phyloP scores from a whole-genome alignment of 2,113 vertebrate species.

The Bettongia penicillata region DNA sequence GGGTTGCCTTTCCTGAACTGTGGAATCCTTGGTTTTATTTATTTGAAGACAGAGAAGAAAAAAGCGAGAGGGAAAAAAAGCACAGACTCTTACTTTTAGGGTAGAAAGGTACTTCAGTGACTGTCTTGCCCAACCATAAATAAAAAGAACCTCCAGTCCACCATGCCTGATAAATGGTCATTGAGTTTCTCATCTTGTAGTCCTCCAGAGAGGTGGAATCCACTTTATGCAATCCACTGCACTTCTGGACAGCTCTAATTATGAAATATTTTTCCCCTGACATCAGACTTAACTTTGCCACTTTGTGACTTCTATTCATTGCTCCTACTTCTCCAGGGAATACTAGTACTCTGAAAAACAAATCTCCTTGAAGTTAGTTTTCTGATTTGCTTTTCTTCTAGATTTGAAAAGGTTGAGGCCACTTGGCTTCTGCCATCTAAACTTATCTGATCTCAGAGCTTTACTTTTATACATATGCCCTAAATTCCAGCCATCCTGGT shows the following conservation, averaged over 20 bases:
- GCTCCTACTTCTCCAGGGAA: background rate
- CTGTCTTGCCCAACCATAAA: background rate
- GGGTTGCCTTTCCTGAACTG: background rate
- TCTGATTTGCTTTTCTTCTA: background rate
- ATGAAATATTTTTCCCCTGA: background rate
- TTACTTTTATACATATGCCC: background rate
- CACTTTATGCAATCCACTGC: background rate
- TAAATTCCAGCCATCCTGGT: background rate
- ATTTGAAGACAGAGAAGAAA: background rate
- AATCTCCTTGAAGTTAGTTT: background rate
- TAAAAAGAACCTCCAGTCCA: background rate
- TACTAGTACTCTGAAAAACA: background rate
- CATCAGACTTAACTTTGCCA: background rate
- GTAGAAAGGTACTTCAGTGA: background rate
- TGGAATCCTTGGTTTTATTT: background rate
- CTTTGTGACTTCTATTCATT: background rate
- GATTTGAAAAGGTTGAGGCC: background rate
- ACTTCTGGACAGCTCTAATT: background rate
- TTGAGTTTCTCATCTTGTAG: background rate
- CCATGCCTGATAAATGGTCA: background rate
- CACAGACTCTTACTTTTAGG: background rate
- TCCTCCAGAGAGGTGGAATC: background rate
- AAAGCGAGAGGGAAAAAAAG: background rate
- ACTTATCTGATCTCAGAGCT: background rate
- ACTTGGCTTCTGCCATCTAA: background rate